phyloP scores from a whole-genome alignment of 2,797 vertebrate species.

The Steatocranus sp. region DNA sequence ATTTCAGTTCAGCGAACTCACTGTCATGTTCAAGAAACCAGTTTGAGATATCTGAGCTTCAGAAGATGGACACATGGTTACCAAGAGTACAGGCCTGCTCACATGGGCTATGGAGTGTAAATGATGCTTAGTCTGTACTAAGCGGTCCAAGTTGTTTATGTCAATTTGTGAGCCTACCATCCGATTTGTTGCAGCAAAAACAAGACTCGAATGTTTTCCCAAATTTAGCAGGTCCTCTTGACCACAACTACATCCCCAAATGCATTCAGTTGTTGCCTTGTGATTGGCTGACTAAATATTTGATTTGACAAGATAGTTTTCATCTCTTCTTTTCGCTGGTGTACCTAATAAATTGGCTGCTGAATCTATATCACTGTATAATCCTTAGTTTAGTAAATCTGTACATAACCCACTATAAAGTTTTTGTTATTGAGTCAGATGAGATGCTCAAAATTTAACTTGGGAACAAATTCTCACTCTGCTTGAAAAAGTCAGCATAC shows the following conservation, averaged over 20 bases:
- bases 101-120: neutral
- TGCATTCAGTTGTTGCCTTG: neutral
- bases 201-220: neutral
- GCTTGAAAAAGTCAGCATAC: neutral
- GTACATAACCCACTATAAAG: neutral
- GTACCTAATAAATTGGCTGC: neutral
- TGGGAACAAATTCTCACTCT: neutral
- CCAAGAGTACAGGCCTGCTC: neutral
- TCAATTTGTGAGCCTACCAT: neutral
- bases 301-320: neutral
- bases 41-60: neutral
- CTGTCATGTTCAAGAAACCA: neutral
- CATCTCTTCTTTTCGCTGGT: neutral
- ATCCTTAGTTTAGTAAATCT: neutral
- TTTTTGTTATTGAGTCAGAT: neutral
- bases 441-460: neutral
- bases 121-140: neutral
- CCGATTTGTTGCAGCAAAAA: neutral
- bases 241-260: neutral
- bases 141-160: neutral
- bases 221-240: neutral
- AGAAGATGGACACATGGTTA: neutral
- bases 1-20: neutral
- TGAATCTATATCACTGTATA: neutral
- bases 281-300: neutral